Conservation (phyloP, 2,888 invertebrate genomes). For the Tachina grossa region DNA sequence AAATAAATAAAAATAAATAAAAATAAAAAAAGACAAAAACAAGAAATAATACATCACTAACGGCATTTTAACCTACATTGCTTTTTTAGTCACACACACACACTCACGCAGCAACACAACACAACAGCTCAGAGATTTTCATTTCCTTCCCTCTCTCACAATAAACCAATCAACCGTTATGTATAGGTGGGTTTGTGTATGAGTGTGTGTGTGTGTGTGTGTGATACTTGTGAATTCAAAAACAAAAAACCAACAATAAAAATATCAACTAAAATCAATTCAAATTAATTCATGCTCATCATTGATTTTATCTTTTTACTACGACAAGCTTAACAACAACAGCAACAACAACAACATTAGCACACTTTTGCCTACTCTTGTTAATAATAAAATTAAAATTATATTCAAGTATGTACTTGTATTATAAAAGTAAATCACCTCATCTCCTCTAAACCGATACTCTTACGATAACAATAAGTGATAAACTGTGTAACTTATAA, state of each 20-base stretch:
- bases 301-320: slow-evolving; percentile 57
- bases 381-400: slow-evolving; percentile 39
- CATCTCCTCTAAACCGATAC: slow-evolving; percentile 16
- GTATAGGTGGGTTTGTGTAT: not conserved
- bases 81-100: slow-evolving; percentile 27
- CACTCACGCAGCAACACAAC: not conserved
- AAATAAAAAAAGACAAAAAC: slow-evolving; percentile 10
- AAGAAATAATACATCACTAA: slow-evolving; percentile 50
- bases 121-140: slow-evolving; percentile 24
- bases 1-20: slow-evolving; percentile 8
- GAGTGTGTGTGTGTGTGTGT: not conserved
- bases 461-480: slow-evolving; percentile 58
- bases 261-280: slow-evolving; percentile 61
- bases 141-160: not conserved
- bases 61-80: slow-evolving; percentile 66
- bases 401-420: slow-evolving; percentile 3
- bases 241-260: slow-evolving; percentile 41
- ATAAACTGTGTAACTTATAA: slow-evolving; percentile 61
- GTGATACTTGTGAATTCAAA: slow-evolving; percentile 4
- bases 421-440: slow-evolving; percentile 23
- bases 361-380: slow-evolving; percentile 18
- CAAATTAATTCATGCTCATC: slow-evolving; percentile 62
- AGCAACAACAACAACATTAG: slow-evolving; percentile 17
- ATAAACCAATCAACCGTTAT: slow-evolving; percentile 18
- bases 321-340: slow-evolving; percentile 9